Base-by-base conservation (phyloP, 1,140 invertebrate species). In the Aphis craccivora region DNA sequence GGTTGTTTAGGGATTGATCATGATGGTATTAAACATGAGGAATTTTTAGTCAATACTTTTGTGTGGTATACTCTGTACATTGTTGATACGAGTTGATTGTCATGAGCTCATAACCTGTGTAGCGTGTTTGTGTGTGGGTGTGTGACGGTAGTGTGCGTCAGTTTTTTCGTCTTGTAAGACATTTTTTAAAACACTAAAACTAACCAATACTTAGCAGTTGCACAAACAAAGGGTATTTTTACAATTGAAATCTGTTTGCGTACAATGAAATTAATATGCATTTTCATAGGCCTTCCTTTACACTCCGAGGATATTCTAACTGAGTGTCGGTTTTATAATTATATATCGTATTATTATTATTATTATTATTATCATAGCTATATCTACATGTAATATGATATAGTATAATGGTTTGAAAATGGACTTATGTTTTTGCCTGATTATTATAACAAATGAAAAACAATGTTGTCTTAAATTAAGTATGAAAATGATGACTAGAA, bases 61-160 rank as follows among this genome's bases (percentile, higher is more conserved):
- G 51, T 18, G 48, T 23, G n/a, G 9, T 55, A 35, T 89, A 89
- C 22, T 18, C n/a, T 89, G 48, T 89, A 89, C 35, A 30, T 22
- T 89, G 48, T 40, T 84, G 22, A 89, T 8, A 89, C 35, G 51
- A 20, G 43, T 53, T 89, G 88, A 89, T 89, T 89, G 48, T 89
- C 88, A 53, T 35, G 37, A 89, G 51, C 48, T 89, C 87, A 89
- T 89, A 89, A 53, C 51, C 87, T 35, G 87, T 37, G 87, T 48
- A 40, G n/a, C 30, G 81, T 37, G 37, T 83, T 40, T 40, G 35
- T 83, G 37, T 45, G 23, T 23, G n/a, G 48, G 14, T 48, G 30
- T 51, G 14, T 87, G 45, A 7, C 14, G 14, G 43, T 87, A 30
- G 30, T 22, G 30, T 5, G n/a, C n/a, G 60, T n/a, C 30, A n/a